phyloP scores from a whole-genome alignment of 2,113 vertebrate genomes.

The Calidris pugnax region DNA sequence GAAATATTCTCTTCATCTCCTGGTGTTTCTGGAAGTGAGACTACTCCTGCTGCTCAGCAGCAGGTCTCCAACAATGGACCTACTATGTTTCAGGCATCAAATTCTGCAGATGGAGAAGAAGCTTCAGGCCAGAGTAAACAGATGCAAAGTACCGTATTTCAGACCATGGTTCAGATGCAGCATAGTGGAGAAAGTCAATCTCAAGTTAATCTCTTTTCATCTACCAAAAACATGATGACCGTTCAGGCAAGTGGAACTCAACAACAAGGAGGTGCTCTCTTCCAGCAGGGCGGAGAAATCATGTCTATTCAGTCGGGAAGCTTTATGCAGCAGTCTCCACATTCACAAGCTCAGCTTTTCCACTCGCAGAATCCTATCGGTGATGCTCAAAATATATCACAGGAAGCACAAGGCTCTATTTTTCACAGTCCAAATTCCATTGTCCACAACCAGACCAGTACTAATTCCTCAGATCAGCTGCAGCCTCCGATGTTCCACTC shows the following conservation, averaged over 20 bases:
- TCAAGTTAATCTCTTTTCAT: constrained; percentile 84
- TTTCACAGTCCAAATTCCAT: constrained; percentile 80
- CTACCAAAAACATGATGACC: constrained; percentile 78
- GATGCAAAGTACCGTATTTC: constrained; percentile 79
- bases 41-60: constrained; percentile 73
- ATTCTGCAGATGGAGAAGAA: constrained; percentile 75
- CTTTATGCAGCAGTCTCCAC: constrained; percentile 90
- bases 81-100: constrained; percentile 79
- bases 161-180: constrained; percentile 85
- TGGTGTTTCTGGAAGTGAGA: constrained; percentile 78
- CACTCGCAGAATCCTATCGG: constrained; percentile 86
- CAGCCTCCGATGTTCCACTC: constrained; percentile 89
- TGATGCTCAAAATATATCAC: constrained; percentile 83
- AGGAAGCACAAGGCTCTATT: constrained; percentile 77
- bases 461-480: constrained; percentile 87
- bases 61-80: constrained; percentile 77
- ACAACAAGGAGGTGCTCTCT: constrained; percentile 86
- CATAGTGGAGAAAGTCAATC: constrained; percentile 77
- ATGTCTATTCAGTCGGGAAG: constrained; percentile 87
- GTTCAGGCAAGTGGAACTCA: constrained; percentile 75
- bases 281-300: constrained; percentile 88
- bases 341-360: constrained; percentile 88
- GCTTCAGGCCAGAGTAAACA: constrained; percentile 76
- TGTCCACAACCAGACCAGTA: constrained; percentile 83
- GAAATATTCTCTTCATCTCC: constrained; percentile 83